Conservation (phyloP, 2,888 invertebrate species). For the Gryllus longicercus region DNA sequence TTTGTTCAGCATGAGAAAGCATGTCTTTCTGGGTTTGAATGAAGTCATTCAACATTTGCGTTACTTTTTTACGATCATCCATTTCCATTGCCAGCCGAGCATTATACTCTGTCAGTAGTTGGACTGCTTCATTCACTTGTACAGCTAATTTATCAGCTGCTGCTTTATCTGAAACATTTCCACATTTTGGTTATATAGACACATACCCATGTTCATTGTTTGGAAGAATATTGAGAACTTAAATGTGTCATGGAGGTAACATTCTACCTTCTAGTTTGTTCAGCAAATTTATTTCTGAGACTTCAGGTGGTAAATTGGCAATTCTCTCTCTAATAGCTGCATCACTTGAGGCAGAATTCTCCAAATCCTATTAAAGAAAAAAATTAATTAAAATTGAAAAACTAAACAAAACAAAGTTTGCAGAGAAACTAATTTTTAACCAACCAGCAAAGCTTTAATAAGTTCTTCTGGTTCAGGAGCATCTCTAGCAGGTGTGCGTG, state of each 20-base stretch:
- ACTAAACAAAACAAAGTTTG: background rate
- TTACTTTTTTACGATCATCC: constrained; percentile 81
- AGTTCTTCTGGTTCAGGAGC: constrained; percentile 91
- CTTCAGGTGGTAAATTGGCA: constrained; percentile 89
- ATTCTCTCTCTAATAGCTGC: constrained; percentile 88
- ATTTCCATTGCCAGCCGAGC: constrained; percentile 79
- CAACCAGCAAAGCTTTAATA: constrained; percentile 66
- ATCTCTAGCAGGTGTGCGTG: constrained; percentile 75
- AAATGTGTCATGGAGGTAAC: background rate
- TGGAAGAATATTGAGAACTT: background rate
- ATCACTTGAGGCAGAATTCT: constrained; percentile 93
- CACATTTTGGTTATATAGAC: background rate
- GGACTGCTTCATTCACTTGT: constrained; percentile 85
- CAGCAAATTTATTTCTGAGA: constrained; percentile 84
- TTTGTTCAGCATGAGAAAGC: constrained; percentile 79
- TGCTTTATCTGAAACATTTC: constrained; percentile 62
- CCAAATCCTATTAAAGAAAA: constrained; percentile 66
- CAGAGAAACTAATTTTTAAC: constrained; percentile 35
- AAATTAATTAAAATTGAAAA: constrained; percentile 36
- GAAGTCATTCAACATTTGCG: constrained; percentile 83
- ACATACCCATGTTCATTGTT: background rate
- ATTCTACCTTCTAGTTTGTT: constrained; percentile 75
- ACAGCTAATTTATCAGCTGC: constrained; percentile 72
- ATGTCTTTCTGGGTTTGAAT: constrained; percentile 82
- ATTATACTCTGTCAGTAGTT: constrained; percentile 85